Evolutionary conservation across 2,113 vertebrate genomes (phyloP).

Genomic region (Phocoena phocoena): DNA sequence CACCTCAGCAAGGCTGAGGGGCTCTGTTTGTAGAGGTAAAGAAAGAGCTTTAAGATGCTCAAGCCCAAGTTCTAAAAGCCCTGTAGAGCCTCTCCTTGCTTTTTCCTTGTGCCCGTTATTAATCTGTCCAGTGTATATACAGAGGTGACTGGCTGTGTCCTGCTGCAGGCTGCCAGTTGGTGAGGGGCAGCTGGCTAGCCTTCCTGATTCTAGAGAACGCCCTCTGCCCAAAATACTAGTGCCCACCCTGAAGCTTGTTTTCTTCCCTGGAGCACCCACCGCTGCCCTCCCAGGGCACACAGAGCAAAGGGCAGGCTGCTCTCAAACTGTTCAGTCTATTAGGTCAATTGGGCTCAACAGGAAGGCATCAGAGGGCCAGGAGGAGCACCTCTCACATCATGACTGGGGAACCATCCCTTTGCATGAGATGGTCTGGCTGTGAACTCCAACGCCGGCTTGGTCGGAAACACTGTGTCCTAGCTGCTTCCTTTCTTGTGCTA

Average conservation of each 20-base stretch:
- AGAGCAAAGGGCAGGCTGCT: background rate
- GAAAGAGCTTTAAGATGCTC: background rate
- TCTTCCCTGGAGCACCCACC: background rate
- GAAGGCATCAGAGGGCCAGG: background rate
- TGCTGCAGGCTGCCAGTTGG: background rate
- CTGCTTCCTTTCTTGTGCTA: background rate
- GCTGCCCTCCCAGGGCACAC: background rate
- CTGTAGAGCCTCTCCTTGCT: background rate
- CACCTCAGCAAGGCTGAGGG: background rate
- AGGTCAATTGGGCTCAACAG: background rate
- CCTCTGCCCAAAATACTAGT: background rate
- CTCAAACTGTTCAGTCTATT: background rate
- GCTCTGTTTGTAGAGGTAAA: background rate
- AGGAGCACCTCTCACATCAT: background rate
- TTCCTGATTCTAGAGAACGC: background rate
- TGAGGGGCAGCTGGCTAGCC: background rate
- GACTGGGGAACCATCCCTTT: rapidly evolving
- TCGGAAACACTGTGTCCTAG: background rate
- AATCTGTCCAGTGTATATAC: background rate
- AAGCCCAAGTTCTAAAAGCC: background rate
- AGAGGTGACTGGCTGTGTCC: background rate
- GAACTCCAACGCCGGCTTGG: background rate
- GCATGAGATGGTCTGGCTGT: background rate
- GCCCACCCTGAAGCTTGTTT: background rate
- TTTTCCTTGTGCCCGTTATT: background rate